A percentile compares a stretch with the other conserved stretches of the same genome.
Conservation (phyloP, 2,797 vertebrate species). For the Tapera naevia region DNA sequence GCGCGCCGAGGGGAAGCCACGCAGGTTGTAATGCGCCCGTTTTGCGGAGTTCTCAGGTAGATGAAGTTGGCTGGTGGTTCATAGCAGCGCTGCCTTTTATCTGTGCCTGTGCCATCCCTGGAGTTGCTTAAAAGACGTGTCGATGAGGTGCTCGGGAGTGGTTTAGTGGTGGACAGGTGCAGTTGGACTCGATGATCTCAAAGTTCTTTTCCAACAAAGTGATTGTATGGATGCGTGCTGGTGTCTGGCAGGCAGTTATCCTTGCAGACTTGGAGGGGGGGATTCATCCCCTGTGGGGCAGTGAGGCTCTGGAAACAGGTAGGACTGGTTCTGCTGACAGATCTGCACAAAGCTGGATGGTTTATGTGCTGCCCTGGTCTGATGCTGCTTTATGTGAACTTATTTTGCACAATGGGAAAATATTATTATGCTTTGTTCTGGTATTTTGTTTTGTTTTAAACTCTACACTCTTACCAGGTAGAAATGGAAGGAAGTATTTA, state of each 20-base stretch:
- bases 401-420: not conserved
- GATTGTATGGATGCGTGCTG: rapidly evolving
- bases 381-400: not conserved
- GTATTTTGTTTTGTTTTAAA: not conserved
- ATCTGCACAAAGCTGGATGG: not conserved
- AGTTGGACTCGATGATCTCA: too few species aligned
- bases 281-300: not conserved
- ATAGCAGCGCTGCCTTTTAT: not conserved
- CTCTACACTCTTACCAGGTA: rapidly evolving
- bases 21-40: not conserved
- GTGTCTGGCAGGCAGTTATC: not conserved
- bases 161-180: too few species aligned
- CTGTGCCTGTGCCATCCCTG: not conserved
- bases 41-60: not conserved
- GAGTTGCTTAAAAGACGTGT: too few species aligned
- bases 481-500: not conserved
- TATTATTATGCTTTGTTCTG: not conserved
- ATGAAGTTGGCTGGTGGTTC: not conserved
- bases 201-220: too few species aligned
- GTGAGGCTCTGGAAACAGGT: conserved; percentile 30
- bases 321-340: conserved; percentile 40
- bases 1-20: not conserved
- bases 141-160: too few species aligned
- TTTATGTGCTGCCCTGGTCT: not conserved
- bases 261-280: not conserved